Conservation (phyloP, 1,140 invertebrate species). For the Bicyclus anynana region DNA sequence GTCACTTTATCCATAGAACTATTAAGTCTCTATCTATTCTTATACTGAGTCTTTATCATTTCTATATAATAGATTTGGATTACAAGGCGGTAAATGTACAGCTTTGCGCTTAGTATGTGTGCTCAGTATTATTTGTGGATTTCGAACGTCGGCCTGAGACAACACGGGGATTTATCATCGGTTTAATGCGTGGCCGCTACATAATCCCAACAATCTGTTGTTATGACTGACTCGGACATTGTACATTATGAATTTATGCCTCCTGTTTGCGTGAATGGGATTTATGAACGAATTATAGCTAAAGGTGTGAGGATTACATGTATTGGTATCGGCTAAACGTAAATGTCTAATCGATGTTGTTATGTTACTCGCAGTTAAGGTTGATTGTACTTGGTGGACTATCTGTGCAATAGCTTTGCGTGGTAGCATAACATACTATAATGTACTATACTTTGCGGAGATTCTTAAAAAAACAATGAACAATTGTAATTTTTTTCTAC, state of each 20-base stretch:
- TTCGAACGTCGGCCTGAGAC: slow-evolving; percentile 35
- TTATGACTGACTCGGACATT: slow-evolving; percentile 35
- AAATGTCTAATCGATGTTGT: neutral
- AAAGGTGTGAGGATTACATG: neutral
- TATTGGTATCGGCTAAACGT: neutral
- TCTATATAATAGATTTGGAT: neutral
- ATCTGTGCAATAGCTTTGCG: no score
- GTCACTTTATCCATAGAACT: no score
- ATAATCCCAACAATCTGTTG: slow-evolving; percentile 47
- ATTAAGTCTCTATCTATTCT: no score
- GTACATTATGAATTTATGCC: slow-evolving; percentile 19
- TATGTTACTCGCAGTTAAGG: no score
- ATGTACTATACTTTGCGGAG: no score
- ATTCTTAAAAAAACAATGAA: no score
- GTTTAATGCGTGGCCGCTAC: slow-evolving; percentile 33
- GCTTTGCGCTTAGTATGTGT: slow-evolving; percentile 11
- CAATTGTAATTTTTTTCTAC: no score
- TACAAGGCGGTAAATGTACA: neutral
- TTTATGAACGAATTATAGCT: slow-evolving; percentile 13
- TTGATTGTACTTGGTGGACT: no score
- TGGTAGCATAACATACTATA: no score
- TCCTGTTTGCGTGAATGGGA: slow-evolving; percentile 14
- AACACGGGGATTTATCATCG: slow-evolving; percentile 41
- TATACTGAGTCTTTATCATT: neutral
- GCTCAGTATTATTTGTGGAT: slow-evolving; percentile 37